Conservation (phyloP, 1,140 invertebrate genomes). For the Charaxes varanes region DNA sequence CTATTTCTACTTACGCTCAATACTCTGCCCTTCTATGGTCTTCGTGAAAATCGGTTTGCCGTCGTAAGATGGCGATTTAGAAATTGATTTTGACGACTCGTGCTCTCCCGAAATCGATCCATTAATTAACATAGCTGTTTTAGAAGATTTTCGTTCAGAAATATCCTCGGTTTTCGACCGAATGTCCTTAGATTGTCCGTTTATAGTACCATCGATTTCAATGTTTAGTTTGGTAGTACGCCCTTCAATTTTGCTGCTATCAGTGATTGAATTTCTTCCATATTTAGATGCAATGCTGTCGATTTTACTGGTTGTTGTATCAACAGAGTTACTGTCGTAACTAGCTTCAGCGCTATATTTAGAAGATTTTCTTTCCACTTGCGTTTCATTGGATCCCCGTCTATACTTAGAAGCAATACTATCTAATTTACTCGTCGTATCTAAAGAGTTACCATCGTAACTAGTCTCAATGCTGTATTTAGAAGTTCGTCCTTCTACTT, state of each 20-base stretch:
- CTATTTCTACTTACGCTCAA: conserved; percentile 82
- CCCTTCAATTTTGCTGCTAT: conserved; percentile 34
- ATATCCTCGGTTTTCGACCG: conserved; percentile 43
- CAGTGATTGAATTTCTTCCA: conserved; percentile 41
- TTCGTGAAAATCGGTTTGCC: conserved; percentile 81
- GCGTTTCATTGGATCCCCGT: conserved; percentile 32
- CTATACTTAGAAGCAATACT: conserved; percentile 48
- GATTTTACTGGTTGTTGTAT: conserved; percentile 37
- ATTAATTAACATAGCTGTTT: conserved; percentile 38
- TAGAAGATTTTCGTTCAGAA: conserved; percentile 51
- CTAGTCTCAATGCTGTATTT: conserved; percentile 36
- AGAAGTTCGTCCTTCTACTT: conserved; percentile 34
- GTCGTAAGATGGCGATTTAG: conserved; percentile 55
- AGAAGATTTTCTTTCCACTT: conserved; percentile 36
- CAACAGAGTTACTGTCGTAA: conserved; percentile 26
- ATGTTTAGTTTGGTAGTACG: conserved; percentile 43
- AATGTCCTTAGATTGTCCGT: conserved; percentile 46
- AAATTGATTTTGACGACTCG: conserved; percentile 38
- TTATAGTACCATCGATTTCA: conserved; percentile 44
- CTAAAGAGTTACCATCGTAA: conserved; percentile 29
- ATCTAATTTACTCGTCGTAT: conserved; percentile 31
- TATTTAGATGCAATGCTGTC: conserved; percentile 58
- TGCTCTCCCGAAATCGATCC: conserved; percentile 39
- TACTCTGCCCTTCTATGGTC: conserved; percentile 82
- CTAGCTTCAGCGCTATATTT: conserved; percentile 37